Evolutionary conservation across 35 echinoderm and acorn worm genomes (phyloP), one percentile per base, ranked within the genome.

Genomic region (Hemicentrotus pulcherrimus): DNA sequence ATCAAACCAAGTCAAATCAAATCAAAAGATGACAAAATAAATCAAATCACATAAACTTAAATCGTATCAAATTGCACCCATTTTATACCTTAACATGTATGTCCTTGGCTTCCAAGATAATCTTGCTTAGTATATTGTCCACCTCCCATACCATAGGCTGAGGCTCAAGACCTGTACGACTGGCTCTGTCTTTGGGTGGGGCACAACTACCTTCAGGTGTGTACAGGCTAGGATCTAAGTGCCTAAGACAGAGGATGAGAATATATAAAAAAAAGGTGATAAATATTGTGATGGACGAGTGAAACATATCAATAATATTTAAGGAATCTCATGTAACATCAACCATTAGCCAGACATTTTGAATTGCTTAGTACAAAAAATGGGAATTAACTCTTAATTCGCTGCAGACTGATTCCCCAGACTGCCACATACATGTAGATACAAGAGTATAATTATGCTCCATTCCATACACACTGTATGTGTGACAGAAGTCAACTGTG

Each of bases 101-200:
- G 47, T 96, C 91, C 24, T 12, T 86, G 12, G 94, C 94, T 28
- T 96, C 94, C 58, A 90, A 50, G 86, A 95, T 94, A 10, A 91
- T 90, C 59, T 94, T 91, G 33, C 15, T 52, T 41, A 97, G 86
- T 46, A 86, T 60, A 13, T 96, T 94, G 13, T 52, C 95, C 32
- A 97, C 94, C 45, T 97, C 95, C 97, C 97, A 97, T 22, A 95
- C 55, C 22, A 97, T 60, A 24, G 94, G 91, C 91, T 46, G 97
- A 91, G 89, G 95, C 46, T 96, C 33, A 91, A 71, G 78, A 47
- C 95, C 47, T 24, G 71, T 86, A 92, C 88, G 45, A 88, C 91
- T 58, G 47, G 46, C 47, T 47, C 92, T 33, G n/a, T 91, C n/a
- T 94, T 46, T 24, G 95, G 95, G 70, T 10, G 95, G 95, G 70